Evolutionary conservation across 2,888 invertebrate species (phyloP), one percentile per base, ranked within the genome.

Genomic region (Zaprionus bogoriensis): DNA sequence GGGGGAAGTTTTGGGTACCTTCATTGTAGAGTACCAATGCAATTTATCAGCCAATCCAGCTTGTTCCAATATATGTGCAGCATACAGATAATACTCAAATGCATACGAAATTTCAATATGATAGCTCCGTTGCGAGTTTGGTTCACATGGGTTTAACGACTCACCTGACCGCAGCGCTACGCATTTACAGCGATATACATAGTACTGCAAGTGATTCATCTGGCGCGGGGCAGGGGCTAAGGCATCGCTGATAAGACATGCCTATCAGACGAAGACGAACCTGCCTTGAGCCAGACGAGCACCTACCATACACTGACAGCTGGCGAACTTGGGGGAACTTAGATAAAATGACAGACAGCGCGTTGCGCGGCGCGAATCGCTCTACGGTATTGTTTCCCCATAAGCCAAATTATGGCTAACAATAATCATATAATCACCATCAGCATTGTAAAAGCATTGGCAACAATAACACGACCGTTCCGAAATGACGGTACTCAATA

Each of bases 401-500:
- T 67, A 53, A 67, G 48, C 30, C 39, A 38, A 67, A 68, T 63
- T 48, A 52, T 59, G 44, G 41, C 41, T 23, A 59, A 50, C 53
- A 68, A 61, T 55, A 54, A 46, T 39, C 53, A 68, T 50, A n/a
- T 30, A 30, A 36, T 36, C 4, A 14, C 17, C 32, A n/a, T n/a
- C n/a, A n/a, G n/a, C 17, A 25, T 27, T 10, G 5, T 42, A 55
- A 57, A 54, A 39, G 14, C 44, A 28, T 45, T 52, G 36, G n/a
- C 19, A 47, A 59, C 46, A 53, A 47, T 38, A 28, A 54, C 47
- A 57, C 55, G 30, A 57, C 17, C 32, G 22, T 38, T 58, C 46
- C 9, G 20, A 12, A 3, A 71, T 86, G 73, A 79, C 46, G 65
- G 47, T 65, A 12, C n/a, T 30, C 42, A 14, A 62, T 77, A 67